Percentiles rank a stretch among this genome's conserved stretches.
phyloP scores from a whole-genome alignment of 2,888 invertebrate genomes.

The Zygothrica quintamaculata region DNA sequence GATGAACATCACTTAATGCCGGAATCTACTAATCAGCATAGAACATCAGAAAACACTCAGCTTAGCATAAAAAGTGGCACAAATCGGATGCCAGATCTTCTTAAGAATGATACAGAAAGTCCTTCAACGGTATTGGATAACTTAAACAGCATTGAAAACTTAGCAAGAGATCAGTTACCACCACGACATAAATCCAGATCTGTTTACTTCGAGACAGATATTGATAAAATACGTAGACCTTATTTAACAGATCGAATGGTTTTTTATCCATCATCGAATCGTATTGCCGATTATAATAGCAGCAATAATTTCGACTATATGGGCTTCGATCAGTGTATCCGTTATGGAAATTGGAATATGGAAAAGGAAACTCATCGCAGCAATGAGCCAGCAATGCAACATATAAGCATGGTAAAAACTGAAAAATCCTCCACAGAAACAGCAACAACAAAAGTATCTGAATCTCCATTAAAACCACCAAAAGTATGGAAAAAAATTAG shows the following conservation, averaged over 20 bases:
- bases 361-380: background rate
- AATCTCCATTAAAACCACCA: constrained; percentile 42
- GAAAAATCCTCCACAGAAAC: no score
- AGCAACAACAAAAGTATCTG: background rate
- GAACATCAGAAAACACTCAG: no score
- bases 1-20: constrained; percentile 61
- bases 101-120: constrained; percentile 40
- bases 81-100: constrained; percentile 56
- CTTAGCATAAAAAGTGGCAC: no score
- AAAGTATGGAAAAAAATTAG: constrained; percentile 85
- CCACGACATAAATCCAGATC: background rate
- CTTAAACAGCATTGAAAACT: background rate
- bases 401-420: no score
- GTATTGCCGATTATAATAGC: constrained; percentile 84
- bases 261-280: constrained; percentile 89
- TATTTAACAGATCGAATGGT: constrained; percentile 91
- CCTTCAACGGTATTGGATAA: background rate
- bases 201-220: constrained; percentile 68
- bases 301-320: constrained; percentile 81
- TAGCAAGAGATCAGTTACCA: background rate
- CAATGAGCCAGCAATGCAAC: no score
- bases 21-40: no score
- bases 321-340: constrained; percentile 39
- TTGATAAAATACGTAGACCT: constrained; percentile 61
- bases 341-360: constrained; percentile 5